Base-by-base conservation (phyloP, 2,888 invertebrate species). In the Drosophila histrio region DNA sequence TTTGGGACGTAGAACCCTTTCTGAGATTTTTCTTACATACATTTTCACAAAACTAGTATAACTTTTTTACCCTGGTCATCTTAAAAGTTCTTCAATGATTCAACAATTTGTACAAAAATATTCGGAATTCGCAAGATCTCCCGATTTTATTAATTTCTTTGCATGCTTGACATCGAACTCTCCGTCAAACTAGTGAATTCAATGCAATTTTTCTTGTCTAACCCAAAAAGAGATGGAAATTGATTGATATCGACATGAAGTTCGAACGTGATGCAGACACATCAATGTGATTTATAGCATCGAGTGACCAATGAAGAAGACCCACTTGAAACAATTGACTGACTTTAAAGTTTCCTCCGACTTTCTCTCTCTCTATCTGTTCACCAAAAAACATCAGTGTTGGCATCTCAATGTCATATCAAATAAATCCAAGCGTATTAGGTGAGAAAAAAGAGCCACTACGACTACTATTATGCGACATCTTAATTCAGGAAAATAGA, bases 391-490 rank as follows among this genome's bases (percentile, higher is more conserved):
- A n/a, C n/a, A n/a, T n/a, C n/a, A n/a, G n/a, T n/a, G n/a, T n/a
- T 11, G 6, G 38, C 19, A 19, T 2, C 11, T 19, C 38, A 17
- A 17, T 49, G 22, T 22, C 34, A 11, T 34, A 32, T 49, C 15
- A 36, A 49, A 24, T 49, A 46, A 32, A 13, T 3, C 17, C 3
- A 28, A 60, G 22, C 58, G 44, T 30, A 24, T 21, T 54, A 34
- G 49, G 34, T 57, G 63, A 53, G 36, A 44, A 62, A 53, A 52
- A 62, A 58, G 19, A 24, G 43, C 15, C 22, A 9, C 7, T 34
- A 24, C 2, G 13, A 9, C 1, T 17, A 24, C 15, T 9, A 34
- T 36, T 24, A 30, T 21, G n/a, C 8, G 36, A 15, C 21, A 53
- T 13, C 15, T 30, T 7, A n/a, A 41, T 41, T 13, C n/a, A 13